Evolutionary conservation across 2,113 vertebrate genomes (phyloP).

Genomic region (Uropsilus gracilis): DNA sequence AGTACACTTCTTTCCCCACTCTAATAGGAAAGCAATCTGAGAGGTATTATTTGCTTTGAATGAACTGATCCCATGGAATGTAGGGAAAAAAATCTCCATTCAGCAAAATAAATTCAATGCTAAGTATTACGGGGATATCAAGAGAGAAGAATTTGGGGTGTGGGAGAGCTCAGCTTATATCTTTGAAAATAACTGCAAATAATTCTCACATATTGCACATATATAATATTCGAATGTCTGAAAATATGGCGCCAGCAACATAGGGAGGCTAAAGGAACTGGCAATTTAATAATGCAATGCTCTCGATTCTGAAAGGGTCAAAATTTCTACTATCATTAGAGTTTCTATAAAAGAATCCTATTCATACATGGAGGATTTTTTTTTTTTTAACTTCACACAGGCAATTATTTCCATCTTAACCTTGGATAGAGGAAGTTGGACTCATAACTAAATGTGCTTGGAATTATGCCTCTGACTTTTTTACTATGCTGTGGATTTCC

Average conservation of each 20-base stretch:
- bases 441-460: constrained; percentile 45
- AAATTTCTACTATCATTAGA: not conserved
- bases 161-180: not conserved
- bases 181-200: constrained; percentile 10
- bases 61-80: not conserved
- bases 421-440: constrained; percentile 43
- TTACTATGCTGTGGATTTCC: constrained; percentile 48
- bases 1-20: not conserved
- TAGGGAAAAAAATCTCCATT: not conserved
- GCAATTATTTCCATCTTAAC: constrained; percentile 71
- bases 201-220: not conserved
- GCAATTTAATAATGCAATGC: not conserved
- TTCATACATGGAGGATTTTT: not conserved
- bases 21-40: not conserved
- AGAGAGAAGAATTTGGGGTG: not conserved
- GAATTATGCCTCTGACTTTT: constrained; percentile 56
- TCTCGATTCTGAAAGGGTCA: constrained; percentile 40
- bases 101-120: not conserved
- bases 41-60: not conserved
- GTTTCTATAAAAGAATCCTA: constrained; percentile 53
- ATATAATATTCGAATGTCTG: not conserved
- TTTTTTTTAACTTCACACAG: not conserved
- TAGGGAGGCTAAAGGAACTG: not conserved
- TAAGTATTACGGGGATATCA: not conserved
- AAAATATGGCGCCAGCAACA: not conserved